Percentiles rank a stretch among this genome's conserved stretches.
Evolutionary conservation across 2,888 invertebrate species (phyloP).

Genomic region (Xanthia togata): DNA sequence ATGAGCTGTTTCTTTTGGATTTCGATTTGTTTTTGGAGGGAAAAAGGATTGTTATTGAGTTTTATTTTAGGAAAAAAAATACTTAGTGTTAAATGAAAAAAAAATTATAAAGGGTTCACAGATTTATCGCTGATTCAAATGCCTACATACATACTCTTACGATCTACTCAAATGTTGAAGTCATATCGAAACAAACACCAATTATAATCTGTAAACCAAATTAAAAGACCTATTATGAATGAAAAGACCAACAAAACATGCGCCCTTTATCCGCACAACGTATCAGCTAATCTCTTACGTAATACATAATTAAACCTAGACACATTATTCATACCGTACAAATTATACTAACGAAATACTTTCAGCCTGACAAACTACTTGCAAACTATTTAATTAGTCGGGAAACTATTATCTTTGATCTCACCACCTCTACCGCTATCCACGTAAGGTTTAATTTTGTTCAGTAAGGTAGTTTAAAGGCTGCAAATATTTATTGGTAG

Average conservation of each 20-base stretch:
- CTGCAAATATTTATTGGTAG: constrained; percentile 59
- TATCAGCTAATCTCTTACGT: constrained; percentile 51
- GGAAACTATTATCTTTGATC: constrained; percentile 20
- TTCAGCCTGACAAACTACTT: constrained; percentile 59
- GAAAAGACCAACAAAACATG: constrained; percentile 36
- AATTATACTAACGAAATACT: constrained; percentile 64
- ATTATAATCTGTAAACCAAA: background rate
- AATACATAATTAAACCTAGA: constrained; percentile 50
- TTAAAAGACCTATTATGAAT: constrained; percentile 2
- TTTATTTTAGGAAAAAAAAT: background rate
- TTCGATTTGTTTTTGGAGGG: constrained; percentile 12
- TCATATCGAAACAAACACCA: background rate
- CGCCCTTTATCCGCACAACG: constrained; percentile 14
- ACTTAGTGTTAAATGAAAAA: too few relatives aligned
- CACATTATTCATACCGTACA: constrained; percentile 59
- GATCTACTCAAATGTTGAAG: too few relatives aligned
- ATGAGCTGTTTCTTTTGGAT: constrained; percentile 61
- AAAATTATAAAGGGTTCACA: too few relatives aligned
- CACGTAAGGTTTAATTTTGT: constrained; percentile 28
- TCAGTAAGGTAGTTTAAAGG: background rate
- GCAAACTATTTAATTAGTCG: constrained; percentile 63
- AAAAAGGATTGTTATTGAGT: background rate
- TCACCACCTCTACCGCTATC: background rate
- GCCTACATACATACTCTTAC: background rate
- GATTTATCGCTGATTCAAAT: background rate